Conservation (phyloP, 2,113 vertebrate genomes). For the Athene noctua region DNA sequence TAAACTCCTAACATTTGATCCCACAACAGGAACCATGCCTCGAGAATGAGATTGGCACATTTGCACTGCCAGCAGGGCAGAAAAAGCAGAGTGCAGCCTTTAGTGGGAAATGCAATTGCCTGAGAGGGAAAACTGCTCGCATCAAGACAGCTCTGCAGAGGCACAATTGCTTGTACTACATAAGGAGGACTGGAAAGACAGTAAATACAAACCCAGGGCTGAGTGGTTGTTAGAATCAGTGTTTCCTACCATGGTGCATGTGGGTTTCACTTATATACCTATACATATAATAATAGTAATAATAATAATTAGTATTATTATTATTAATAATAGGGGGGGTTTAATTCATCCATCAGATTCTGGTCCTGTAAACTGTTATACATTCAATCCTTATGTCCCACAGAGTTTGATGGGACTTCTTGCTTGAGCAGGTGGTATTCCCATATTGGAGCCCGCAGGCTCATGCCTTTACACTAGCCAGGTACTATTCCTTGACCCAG, state of each 20-base stretch:
- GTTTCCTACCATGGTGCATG: not conserved
- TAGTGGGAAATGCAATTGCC: slow-evolving; percentile 40
- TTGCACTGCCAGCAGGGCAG: slow-evolving; percentile 61
- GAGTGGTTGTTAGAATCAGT: not conserved
- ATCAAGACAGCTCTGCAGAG: slow-evolving; percentile 48
- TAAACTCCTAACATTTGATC: slow-evolving; percentile 93
- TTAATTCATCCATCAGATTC: not conserved
- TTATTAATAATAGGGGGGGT: too few species aligned
- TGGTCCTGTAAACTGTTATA: not conserved
- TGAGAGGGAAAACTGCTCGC: slow-evolving; percentile 25
- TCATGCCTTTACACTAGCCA: not conserved
- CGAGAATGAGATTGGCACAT: slow-evolving; percentile 68
- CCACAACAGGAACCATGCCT: slow-evolving; percentile 79
- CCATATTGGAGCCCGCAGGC: rapidly evolving
- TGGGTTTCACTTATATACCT: not conserved
- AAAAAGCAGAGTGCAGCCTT: slow-evolving; percentile 31
- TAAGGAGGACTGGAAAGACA: not conserved
- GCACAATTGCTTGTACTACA: not conserved
- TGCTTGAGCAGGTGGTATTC: not conserved
- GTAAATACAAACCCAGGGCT: not conserved
- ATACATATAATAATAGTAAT: not conserved
- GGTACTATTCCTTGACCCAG: not conserved
- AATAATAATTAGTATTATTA: too few species aligned
- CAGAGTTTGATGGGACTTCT: not conserved
- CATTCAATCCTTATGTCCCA: not conserved